phyloP scores from a whole-genome alignment of 1,140 invertebrate genomes.

The Tetragnatha versicolor region DNA sequence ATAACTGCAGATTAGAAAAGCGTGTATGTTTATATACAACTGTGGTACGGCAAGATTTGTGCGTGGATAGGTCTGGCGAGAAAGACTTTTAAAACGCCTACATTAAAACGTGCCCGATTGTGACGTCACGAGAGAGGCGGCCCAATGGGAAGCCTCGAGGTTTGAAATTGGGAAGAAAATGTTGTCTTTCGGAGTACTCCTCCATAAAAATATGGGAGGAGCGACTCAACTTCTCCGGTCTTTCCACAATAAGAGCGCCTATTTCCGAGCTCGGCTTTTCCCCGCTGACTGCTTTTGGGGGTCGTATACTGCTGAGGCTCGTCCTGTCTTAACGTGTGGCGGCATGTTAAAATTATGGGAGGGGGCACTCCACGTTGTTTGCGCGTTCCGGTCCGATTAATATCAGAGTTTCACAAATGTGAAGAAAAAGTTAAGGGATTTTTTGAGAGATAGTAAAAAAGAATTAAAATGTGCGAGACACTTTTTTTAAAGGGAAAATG shows the following conservation, averaged over 20 bases:
- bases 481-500: too few species aligned
- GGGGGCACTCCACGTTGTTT: too few species aligned
- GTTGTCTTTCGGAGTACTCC: not conserved
- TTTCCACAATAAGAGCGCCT: conserved; percentile 25
- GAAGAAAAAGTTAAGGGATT: too few species aligned
- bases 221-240: conserved; percentile 21
- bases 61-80: conserved; percentile 30
- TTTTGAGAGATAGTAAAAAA: too few species aligned
- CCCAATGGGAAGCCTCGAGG: conserved; percentile 1
- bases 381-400: too few species aligned
- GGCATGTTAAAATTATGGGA: too few species aligned
- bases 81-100: conserved; percentile 53
- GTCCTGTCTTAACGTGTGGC: not conserved
- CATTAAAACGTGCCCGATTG: conserved; percentile 46
- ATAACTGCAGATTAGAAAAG: not conserved
- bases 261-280: conserved; percentile 1
- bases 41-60: conserved; percentile 20
- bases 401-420: too few species aligned
- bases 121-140: conserved; percentile 21
- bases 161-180: conserved; percentile 30
- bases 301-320: not conserved
- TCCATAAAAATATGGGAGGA: conserved; percentile 42
- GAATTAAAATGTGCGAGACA: too few species aligned
- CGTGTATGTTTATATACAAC: conserved; percentile 41
- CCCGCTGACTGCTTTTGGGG: not conserved